Conservation (phyloP, 2,888 invertebrate genomes). For the Exocentrus adspersus region DNA sequence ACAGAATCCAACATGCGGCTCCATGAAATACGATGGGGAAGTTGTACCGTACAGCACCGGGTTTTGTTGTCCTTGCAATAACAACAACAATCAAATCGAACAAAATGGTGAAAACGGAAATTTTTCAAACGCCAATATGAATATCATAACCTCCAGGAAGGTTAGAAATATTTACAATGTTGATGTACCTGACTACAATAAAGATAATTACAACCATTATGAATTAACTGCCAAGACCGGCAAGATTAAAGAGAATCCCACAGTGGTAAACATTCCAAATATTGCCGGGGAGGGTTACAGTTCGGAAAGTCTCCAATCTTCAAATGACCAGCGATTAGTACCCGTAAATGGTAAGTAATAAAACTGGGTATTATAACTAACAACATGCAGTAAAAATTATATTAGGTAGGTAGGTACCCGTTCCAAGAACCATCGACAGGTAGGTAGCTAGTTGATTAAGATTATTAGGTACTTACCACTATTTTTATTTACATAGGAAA, state of each 20-base stretch:
- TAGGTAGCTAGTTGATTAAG: too few species aligned
- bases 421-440: too few species aligned
- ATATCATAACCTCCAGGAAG: slow-evolving; percentile 3
- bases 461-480: too few species aligned
- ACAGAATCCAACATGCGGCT: slow-evolving; percentile 62
- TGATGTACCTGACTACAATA: slow-evolving; percentile 37
- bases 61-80: slow-evolving; percentile 66
- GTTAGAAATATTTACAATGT: slow-evolving; percentile 8
- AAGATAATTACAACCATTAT: slow-evolving; percentile 41
- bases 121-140: background rate
- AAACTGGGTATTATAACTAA: slow-evolving; percentile 17
- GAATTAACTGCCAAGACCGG: slow-evolving; percentile 34
- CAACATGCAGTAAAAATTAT: slow-evolving; percentile 21
- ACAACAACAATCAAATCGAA: slow-evolving; percentile 33
- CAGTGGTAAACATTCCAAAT: slow-evolving; percentile 7
- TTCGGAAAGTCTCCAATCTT: slow-evolving; percentile 18
- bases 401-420: too few species aligned
- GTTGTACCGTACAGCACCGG: slow-evolving; percentile 63
- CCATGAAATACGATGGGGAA: slow-evolving; percentile 58
- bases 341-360: slow-evolving; percentile 21
- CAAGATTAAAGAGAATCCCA: slow-evolving; percentile 20
- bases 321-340: slow-evolving; percentile 22
- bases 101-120: background rate
- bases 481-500: too few species aligned
- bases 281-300: slow-evolving; percentile 21